A percentile compares a stretch with the other conserved stretches of the same genome.
Evolutionary conservation across 2,888 invertebrate species (phyloP).

Genomic region (Axea sp.): DNA sequence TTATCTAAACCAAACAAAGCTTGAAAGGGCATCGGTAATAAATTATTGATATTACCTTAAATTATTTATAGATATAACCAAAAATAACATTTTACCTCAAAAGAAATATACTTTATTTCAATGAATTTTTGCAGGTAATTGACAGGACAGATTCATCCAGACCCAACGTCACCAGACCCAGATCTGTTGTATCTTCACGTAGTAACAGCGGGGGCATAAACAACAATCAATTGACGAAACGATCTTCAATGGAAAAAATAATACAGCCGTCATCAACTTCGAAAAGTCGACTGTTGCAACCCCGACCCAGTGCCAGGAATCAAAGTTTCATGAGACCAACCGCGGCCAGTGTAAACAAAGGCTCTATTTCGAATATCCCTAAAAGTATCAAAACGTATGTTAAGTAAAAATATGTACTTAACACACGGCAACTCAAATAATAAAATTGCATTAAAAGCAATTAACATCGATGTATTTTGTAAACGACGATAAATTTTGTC

Average conservation of each 20-base stretch:
- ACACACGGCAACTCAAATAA: no score
- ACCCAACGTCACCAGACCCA: conserved; percentile 27
- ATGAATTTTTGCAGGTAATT: conserved; percentile 49
- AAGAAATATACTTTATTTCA: no score
- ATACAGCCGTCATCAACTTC: conserved; percentile 18
- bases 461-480: no score
- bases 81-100: no score
- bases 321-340: conserved; percentile 92
- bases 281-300: conserved; percentile 72
- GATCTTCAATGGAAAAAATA: conserved; percentile 63
- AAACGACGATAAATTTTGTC: no score
- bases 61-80: no score
- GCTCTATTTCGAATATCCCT: conserved; percentile 77
- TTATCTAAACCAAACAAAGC: no score
- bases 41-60: no score
- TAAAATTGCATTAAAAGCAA: no score
- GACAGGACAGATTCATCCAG: conserved; percentile 56
- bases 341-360: conserved; percentile 89
- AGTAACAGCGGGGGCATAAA: conserved; percentile 80
- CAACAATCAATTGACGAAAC: conserved; percentile 66
- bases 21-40: no score
- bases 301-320: conserved; percentile 65
- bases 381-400: conserved; percentile 75
- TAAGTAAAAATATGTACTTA: conserved; percentile 62
- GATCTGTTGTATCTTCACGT: conserved; percentile 73